Evolutionary conservation across 1,140 invertebrate genomes (phyloP), one percentile per base, ranked within the genome.

Genomic region (Cotesia vestalis): DNA sequence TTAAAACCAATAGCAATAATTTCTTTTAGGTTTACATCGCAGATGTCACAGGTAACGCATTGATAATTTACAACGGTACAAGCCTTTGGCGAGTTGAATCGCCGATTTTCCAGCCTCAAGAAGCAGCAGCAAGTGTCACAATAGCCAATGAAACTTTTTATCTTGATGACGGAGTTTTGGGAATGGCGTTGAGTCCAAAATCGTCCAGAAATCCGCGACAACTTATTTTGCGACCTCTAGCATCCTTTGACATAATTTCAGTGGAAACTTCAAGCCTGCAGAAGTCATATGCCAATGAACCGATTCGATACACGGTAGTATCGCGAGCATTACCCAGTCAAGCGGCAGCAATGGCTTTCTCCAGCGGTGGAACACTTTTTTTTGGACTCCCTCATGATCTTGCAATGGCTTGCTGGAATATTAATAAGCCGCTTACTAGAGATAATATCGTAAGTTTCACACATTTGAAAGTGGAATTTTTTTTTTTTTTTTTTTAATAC

Each of bases 331-430:
- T 81, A 52, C 72, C 77, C 0, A 81, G 79, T n/a, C 86, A 87
- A 73, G 74, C 79, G 11, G 79, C 78, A 1, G 78, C 80, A 0
- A 78, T 84, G 78, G 86, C 80, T 2, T 80, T 85, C 69, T 80
- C 83, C 0, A 35, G 64, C 0, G 53, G 72, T 1, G 85, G 82
- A 2, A 75, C 78, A 6, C 73, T 88, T 1, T 84, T 87, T 69
- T 84, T 83, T 36, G 80, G 81, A 0, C 75, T 83, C 4, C 73
- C 83, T 2, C 64, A 62, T 4, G 69, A 81, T 5, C 81, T 80
- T 11, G 77, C 84, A 8, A 79, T 88, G 6, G 79, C 73, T 14
- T 88, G 86, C 62, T 86, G 84, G 84, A 82, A 86, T 63, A 69
- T 69, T 14, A 66, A 76, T 27, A 73, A 12, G 17, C 52, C 71